phyloP scores from a whole-genome alignment of 2,888 invertebrate species.

The Cryptus viduatorius region DNA sequence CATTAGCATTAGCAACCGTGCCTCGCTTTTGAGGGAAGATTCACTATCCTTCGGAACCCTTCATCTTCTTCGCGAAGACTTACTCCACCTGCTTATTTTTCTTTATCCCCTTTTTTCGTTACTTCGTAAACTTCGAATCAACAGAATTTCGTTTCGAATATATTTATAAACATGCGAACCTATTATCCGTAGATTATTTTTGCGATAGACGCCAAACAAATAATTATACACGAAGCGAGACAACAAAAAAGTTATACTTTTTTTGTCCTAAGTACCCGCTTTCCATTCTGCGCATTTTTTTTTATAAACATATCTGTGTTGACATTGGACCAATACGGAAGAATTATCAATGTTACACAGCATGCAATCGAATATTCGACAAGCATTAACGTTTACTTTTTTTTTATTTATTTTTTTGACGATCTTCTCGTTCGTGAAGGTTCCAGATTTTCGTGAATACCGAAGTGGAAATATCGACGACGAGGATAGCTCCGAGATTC shows the following conservation, averaged over 20 bases:
- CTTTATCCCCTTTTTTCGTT: constrained; percentile 10
- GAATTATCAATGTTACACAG: neutral
- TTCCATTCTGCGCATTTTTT: neutral
- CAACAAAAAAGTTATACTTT: no score
- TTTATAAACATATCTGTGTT: neutral
- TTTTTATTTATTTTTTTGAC: neutral
- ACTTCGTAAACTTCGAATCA: neutral
- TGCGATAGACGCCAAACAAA: no score
- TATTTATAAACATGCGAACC: neutral
- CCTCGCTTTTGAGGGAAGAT: constrained; percentile 18
- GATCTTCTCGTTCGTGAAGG: neutral
- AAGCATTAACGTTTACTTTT: neutral
- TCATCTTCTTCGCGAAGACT: constrained; percentile 36
- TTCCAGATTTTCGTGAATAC: constrained; percentile 53
- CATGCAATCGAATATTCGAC: neutral
- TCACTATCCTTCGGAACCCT: constrained; percentile 39
- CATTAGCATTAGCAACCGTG: constrained; percentile 66
- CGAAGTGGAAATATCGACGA: constrained; percentile 39
- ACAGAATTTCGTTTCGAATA: neutral
- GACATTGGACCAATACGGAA: neutral
- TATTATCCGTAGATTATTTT: no score
- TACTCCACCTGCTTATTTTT: constrained; percentile 31
- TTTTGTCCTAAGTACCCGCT: no score
- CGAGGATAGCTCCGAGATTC: constrained; percentile 8
- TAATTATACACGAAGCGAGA: no score